phyloP scores from a whole-genome alignment of 2,113 vertebrate genomes.

The Cheirogaleus medius region DNA sequence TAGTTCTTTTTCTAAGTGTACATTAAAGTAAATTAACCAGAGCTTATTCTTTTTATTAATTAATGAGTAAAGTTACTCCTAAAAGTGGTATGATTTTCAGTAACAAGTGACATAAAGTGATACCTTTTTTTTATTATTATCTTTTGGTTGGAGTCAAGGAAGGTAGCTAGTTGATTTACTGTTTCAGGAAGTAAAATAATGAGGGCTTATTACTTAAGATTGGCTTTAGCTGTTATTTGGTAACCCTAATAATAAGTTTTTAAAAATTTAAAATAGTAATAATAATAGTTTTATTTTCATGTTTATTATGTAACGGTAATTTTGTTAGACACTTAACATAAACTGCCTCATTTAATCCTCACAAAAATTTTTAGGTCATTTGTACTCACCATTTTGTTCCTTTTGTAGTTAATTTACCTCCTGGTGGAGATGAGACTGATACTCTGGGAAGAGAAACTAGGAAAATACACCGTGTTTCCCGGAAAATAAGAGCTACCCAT shows the following conservation, averaged over 20 bases:
- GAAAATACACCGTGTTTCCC: no score
- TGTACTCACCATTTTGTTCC: not conserved
- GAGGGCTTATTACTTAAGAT: not conserved
- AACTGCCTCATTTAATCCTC: not conserved
- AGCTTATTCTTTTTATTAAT: not conserved
- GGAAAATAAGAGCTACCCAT: no score
- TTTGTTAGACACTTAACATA: not conserved
- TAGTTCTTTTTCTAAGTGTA: slow-evolving; percentile 50
- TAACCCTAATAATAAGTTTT: slow-evolving; percentile 1
- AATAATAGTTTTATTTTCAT: not conserved
- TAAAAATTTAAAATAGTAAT: not conserved
- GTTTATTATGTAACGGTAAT: not conserved
- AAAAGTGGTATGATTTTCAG: slow-evolving; percentile 26
- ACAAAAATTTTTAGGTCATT: not conserved
- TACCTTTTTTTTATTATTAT: not conserved
- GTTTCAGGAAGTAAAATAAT: not conserved
- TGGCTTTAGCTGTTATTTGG: slow-evolving; percentile 3
- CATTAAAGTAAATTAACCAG: slow-evolving; percentile 16
- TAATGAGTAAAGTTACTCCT: slow-evolving; percentile 34
- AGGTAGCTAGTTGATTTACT: not conserved
- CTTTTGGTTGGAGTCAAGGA: not conserved
- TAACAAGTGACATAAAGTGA: not conserved
- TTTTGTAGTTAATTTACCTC: not conserved
- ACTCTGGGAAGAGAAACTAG: not conserved
- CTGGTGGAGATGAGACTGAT: not conserved